Evolutionary conservation across 2,113 vertebrate genomes (phyloP).

Genomic region (Nyctibius bracteatus): DNA sequence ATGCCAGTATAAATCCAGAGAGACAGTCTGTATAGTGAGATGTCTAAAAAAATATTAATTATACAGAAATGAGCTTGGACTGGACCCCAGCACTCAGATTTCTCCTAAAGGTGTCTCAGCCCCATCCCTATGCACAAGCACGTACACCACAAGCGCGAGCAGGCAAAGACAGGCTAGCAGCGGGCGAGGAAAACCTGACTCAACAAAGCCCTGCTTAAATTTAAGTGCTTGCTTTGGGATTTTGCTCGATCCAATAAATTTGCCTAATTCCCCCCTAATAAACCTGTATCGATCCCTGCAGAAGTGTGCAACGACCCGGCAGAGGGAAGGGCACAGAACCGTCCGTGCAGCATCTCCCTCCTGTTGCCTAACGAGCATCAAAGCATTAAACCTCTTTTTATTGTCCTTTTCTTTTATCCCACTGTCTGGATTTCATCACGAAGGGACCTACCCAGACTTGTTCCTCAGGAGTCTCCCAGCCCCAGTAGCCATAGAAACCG

Average conservation of each 20-base stretch:
- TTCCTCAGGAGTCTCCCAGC: constrained; percentile 72
- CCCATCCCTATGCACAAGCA: background rate
- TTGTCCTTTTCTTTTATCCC: background rate
- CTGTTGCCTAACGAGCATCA: background rate
- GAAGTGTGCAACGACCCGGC: background rate
- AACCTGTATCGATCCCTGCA: background rate
- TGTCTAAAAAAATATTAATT: background rate
- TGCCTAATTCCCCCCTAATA: background rate
- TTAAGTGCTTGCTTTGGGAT: background rate
- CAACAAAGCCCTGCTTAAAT: background rate
- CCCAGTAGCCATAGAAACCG: constrained; percentile 74
- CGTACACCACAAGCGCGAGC: background rate
- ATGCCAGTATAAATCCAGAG: background rate
- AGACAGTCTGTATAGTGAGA: background rate
- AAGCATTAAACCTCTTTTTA: background rate
- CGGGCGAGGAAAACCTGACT: background rate
- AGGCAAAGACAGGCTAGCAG: background rate
- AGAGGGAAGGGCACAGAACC: background rate
- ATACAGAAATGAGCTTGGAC: background rate
- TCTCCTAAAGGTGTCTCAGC: background rate
- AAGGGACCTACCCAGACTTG: constrained; percentile 39
- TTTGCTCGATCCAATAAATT: background rate
- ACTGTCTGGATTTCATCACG: constrained; percentile 27
- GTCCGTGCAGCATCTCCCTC: background rate
- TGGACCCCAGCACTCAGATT: background rate